Conservation (phyloP, 2,113 vertebrate genomes). For the Chrysochloris asiatica region DNA sequence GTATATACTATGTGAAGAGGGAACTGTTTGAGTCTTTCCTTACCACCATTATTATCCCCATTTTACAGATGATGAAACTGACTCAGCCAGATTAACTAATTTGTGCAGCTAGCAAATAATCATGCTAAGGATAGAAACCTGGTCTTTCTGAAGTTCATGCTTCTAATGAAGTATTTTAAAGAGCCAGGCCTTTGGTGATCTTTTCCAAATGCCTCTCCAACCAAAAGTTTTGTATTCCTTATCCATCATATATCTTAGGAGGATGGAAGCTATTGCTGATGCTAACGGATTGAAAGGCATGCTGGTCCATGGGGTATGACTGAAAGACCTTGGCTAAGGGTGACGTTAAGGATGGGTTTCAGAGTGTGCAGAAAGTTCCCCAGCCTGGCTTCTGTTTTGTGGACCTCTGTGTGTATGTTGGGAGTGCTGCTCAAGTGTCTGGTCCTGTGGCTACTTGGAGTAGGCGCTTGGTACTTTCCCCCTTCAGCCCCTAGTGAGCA, state of each 20-base stretch:
- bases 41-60: neutral
- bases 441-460: constrained; percentile 23
- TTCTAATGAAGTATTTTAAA: constrained; percentile 41
- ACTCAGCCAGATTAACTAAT: neutral
- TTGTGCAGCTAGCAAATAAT: constrained; percentile 10
- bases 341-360: neutral
- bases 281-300: neutral
- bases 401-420: neutral
- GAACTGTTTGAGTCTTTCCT: neutral
- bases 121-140: constrained; percentile 33
- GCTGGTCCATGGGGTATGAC: neutral
- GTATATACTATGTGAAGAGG: neutral
- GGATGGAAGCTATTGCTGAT: neutral
- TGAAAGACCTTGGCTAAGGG: neutral
- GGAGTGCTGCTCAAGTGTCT: neutral
- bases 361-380: neutral
- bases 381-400: neutral
- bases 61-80: constrained; percentile 34
- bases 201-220: constrained; percentile 55
- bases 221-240: constrained; percentile 36
- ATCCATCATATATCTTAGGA: neutral
- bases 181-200: constrained; percentile 50
- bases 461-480: neutral
- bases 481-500: neutral
- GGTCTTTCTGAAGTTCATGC: neutral